A percentile compares a stretch with the other conserved stretches of the same genome.
Conservation (phyloP, 2,797 vertebrate genomes). For the Sebastes baramenuke region DNA sequence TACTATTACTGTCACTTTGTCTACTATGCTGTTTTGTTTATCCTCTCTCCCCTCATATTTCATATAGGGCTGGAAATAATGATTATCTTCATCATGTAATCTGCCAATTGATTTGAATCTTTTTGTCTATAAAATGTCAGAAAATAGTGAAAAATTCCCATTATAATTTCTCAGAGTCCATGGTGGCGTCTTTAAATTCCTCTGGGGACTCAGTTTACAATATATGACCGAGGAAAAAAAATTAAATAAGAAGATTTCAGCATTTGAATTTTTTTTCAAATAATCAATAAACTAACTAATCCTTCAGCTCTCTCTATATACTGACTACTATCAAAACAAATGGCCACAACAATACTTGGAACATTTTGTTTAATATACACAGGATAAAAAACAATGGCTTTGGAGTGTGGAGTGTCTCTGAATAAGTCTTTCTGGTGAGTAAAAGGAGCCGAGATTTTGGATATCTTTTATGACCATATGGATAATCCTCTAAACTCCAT, state of each 20-base stretch:
- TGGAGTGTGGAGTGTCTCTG: background rate
- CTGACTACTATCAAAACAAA: background rate
- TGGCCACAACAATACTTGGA: background rate
- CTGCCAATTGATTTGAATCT: background rate
- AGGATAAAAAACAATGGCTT: background rate
- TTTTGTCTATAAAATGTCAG: background rate
- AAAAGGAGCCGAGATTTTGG: constrained; percentile 27
- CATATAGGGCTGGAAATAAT: background rate
- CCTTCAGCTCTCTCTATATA: background rate
- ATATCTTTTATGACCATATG: constrained; percentile 45
- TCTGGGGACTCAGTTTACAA: background rate
- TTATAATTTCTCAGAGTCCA: background rate
- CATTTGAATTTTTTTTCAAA: background rate
- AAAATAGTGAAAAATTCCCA: background rate
- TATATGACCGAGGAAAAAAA: background rate
- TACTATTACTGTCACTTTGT: background rate
- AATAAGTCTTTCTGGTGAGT: constrained; percentile 14
- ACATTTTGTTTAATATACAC: background rate
- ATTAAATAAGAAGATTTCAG: background rate
- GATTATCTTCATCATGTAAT: background rate
- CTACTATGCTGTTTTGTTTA: background rate
- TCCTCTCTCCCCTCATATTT: background rate
- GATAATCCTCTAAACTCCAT: constrained; percentile 65
- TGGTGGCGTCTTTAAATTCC: background rate
- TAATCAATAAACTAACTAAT: background rate